phyloP scores from a whole-genome alignment of 2,797 vertebrate species.

The Cossypha caffra region DNA sequence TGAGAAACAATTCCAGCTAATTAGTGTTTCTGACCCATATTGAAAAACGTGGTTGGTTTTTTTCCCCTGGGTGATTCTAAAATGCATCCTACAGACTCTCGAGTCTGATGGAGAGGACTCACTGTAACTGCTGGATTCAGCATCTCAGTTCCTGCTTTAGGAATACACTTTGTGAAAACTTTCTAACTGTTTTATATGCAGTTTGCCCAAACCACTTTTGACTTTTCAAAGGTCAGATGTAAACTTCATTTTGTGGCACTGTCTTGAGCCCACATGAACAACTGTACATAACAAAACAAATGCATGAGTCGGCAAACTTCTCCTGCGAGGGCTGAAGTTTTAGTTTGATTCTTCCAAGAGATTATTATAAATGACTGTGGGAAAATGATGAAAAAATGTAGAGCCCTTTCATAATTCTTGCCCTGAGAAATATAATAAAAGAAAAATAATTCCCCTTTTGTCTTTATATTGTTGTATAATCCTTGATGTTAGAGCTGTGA shows the following conservation, averaged over 20 bases:
- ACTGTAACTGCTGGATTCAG: neutral
- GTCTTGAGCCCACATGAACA: constrained; percentile 29
- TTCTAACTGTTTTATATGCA: neutral
- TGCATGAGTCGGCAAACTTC: constrained; percentile 1
- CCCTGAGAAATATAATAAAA: constrained; percentile 8
- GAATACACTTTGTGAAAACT: neutral
- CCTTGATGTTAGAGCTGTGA: neutral
- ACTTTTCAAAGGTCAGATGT: neutral
- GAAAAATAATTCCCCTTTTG: constrained; percentile 11
- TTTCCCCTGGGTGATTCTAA: neutral
- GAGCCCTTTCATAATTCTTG: neutral
- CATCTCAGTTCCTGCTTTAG: neutral
- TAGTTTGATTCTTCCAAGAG: constrained; percentile 18
- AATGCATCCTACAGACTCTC: neutral
- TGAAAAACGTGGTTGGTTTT: neutral
- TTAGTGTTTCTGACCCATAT: constrained; percentile 18
- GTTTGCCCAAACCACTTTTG: constrained; percentile 25
- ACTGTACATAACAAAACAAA: constrained; percentile 34
- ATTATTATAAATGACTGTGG: constrained; percentile 29
- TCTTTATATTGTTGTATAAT: constrained; percentile 30
- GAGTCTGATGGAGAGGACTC: neutral
- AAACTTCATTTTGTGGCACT: constrained; percentile 18
- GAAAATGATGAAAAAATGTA: constrained; percentile 21
- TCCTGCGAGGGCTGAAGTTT: constrained; percentile 30
- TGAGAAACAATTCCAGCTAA: constrained; percentile 26